Evolutionary conservation across 1,140 invertebrate genomes (phyloP).

Genomic region (Phymastichus coffea): DNA sequence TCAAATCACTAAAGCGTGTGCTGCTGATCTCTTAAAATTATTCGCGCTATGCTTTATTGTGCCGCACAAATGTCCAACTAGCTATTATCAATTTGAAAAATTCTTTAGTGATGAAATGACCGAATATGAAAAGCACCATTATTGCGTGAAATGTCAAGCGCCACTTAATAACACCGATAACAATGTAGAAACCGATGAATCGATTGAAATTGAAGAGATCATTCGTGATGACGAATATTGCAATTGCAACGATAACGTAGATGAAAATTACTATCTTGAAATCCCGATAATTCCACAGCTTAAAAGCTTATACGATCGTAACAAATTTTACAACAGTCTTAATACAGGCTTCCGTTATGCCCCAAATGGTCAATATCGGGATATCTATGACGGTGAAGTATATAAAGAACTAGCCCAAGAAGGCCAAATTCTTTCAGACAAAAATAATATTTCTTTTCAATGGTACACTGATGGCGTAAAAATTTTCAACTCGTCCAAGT

Average conservation of each 20-base stretch:
- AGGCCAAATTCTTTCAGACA: no score
- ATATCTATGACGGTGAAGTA: slow-evolving; percentile 27
- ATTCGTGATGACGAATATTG: neutral
- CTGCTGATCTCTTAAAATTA: neutral
- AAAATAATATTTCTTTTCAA: no score
- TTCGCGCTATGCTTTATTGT: neutral
- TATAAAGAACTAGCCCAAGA: slow-evolving; percentile 13
- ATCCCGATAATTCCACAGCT: slow-evolving; percentile 8
- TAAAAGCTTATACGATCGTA: slow-evolving; percentile 13
- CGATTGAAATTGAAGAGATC: neutral
- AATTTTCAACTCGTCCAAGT: slow-evolving; percentile 23
- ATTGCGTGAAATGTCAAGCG: no score
- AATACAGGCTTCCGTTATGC: slow-evolving; percentile 11
- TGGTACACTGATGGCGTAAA: no score
- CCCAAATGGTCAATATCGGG: neutral
- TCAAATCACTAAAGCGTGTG: no score
- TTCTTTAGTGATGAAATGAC: neutral
- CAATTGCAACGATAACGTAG: neutral
- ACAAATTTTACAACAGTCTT: neutral
- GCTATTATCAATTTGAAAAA: neutral
- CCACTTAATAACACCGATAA: neutral
- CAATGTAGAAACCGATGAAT: neutral
- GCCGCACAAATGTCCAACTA: neutral
- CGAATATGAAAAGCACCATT: neutral
- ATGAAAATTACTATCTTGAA: slow-evolving; percentile 17